phyloP scores from a whole-genome alignment of 2,113 vertebrate genomes.

The Natator depressus region DNA sequence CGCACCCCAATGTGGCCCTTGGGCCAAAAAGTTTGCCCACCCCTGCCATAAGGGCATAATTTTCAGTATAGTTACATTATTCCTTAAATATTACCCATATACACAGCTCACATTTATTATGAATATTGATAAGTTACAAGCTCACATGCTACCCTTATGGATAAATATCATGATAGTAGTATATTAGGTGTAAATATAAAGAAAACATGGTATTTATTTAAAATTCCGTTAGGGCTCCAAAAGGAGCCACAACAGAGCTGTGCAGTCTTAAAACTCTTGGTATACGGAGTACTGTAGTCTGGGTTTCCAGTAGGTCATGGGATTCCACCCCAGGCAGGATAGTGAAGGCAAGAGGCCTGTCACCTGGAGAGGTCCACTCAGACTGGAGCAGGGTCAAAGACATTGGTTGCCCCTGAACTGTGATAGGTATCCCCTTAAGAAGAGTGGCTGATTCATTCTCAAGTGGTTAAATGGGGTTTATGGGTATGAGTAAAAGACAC shows the following conservation, averaged over 20 bases:
- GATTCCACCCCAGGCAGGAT: not conserved
- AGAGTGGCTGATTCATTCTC: not conserved
- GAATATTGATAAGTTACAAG: not conserved
- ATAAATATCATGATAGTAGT: not conserved
- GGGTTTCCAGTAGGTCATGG: not conserved
- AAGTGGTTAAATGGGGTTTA: not conserved
- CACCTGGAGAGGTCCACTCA: not conserved
- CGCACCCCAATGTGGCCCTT: too few species aligned
- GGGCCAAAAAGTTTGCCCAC: too few species aligned
- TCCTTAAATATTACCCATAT: not conserved
- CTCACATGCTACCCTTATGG: not conserved
- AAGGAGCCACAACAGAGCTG: too few species aligned
- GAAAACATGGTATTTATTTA: too few species aligned
- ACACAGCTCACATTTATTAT: not conserved
- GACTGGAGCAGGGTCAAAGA: not conserved
- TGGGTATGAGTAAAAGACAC: conserved; percentile 17
- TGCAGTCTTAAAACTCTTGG: too few species aligned
- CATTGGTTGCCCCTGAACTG: not conserved
- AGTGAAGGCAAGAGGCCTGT: not conserved
- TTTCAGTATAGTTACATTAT: not conserved
- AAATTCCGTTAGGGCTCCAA: too few species aligned
- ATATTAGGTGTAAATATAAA: not conserved
- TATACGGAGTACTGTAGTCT: not conserved
- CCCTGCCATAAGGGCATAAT: not conserved
- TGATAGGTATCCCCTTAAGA: not conserved